Evolutionary conservation across 2,113 vertebrate species (phyloP).

Genomic region (Ammodytes marinus): DNA sequence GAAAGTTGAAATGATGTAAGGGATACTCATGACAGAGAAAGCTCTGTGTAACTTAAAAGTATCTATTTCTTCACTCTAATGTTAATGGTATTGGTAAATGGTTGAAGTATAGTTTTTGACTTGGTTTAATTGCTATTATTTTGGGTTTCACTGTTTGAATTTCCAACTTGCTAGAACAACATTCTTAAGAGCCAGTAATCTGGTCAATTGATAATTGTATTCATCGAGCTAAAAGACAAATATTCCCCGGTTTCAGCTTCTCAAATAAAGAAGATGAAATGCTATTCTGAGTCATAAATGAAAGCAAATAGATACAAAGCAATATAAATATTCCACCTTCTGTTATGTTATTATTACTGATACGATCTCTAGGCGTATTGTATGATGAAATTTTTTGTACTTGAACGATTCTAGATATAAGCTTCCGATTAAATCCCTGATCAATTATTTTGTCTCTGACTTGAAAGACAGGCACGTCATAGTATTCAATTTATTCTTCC

Average conservation of each 20-base stretch:
- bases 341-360: too few species aligned
- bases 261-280: not conserved
- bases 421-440: not conserved
- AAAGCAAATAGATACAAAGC: not conserved
- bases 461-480: not conserved
- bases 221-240: not conserved
- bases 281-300: not conserved
- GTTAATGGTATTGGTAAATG: too few species aligned
- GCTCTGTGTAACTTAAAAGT: too few species aligned
- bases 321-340: not conserved
- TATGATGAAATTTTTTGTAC: too few species aligned
- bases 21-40: not conserved
- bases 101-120: too few species aligned
- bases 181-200: not conserved
- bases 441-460: not conserved
- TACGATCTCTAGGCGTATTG: too few species aligned
- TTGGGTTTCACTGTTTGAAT: not conserved
- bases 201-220: not conserved
- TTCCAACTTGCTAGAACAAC: not conserved
- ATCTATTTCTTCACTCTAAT: too few species aligned
- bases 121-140: too few species aligned
- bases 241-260: not conserved
- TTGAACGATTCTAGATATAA: not conserved
- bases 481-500: not conserved
- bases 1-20: not conserved